phyloP scores from a whole-genome alignment of 1,140 invertebrate genomes.

The Drosophila nikananu region DNA sequence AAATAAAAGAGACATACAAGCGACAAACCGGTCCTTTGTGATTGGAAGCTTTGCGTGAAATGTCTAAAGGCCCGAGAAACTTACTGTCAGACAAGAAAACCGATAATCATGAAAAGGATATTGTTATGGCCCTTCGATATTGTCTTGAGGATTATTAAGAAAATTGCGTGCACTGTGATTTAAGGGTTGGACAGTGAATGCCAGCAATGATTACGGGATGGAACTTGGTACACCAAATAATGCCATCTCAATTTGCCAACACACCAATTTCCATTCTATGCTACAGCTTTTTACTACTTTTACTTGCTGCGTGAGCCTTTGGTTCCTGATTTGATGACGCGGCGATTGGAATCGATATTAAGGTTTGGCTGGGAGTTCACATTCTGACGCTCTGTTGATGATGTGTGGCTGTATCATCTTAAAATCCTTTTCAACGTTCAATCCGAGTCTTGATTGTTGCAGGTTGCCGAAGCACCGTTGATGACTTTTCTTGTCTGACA shows the following conservation, averaged over 20 bases:
- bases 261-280: constrained; percentile 31
- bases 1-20: constrained; percentile 59
- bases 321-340: constrained; percentile 75
- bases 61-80: constrained; percentile 8
- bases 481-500: constrained; percentile 51
- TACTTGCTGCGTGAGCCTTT: constrained; percentile 66
- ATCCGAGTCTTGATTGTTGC: constrained; percentile 48
- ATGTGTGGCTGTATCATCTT: constrained; percentile 46
- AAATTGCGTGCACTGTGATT: constrained; percentile 83
- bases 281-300: constrained; percentile 72
- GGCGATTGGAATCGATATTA: constrained; percentile 35
- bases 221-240: constrained; percentile 59
- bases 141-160: constrained; percentile 84
- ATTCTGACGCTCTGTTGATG: constrained; percentile 37
- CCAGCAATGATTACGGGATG: constrained; percentile 57
- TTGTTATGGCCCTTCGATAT: constrained; percentile 83
- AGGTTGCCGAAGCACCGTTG: constrained; percentile 44
- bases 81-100: constrained; percentile 48
- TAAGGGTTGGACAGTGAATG: constrained; percentile 81
- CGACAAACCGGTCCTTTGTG: constrained; percentile 15
- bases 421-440: constrained; percentile 62
- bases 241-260: constrained; percentile 56
- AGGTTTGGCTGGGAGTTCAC: constrained; percentile 45
- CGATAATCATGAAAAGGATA: constrained; percentile 85
- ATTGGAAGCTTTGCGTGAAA: constrained; percentile 19